These are phyloP conservation scores for Drosophila borealis DNA, from an alignment of 2,888 invertebrate species.

Conservation along the genomic window DNA sequence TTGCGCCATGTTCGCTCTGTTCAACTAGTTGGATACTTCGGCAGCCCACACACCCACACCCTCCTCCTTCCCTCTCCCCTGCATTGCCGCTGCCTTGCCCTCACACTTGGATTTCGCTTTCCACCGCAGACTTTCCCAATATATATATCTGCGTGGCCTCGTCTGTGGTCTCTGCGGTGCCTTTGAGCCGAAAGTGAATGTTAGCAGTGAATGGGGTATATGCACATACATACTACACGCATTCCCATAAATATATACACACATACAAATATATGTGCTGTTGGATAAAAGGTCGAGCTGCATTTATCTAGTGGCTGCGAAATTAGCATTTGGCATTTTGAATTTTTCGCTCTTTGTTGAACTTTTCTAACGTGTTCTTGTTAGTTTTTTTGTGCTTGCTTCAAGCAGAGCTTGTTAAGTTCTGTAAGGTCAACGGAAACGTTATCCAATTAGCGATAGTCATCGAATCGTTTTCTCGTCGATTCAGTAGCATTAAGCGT, in stretches of 20 bases:
- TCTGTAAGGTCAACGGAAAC: constrained; percentile 63
- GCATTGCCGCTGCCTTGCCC: neutral
- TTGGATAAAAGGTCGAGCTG: constrained; percentile 22
- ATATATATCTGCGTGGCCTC: constrained; percentile 43
- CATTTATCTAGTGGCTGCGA: constrained; percentile 57
- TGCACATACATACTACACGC: neutral
- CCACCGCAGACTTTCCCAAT: constrained; percentile 44
- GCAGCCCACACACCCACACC: neutral
- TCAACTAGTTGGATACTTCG: constrained; percentile 63
- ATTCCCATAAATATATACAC: neutral
- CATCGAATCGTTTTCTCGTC: constrained; percentile 45
- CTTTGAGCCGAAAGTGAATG: constrained; percentile 56
- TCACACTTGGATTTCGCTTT: constrained; percentile 57
- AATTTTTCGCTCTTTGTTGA: constrained; percentile 40
- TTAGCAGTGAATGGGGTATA: constrained; percentile 1
- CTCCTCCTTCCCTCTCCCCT: neutral
- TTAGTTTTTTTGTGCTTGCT: constrained; percentile 23
- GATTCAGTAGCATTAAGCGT: constrained; percentile 7
- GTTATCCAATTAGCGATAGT: constrained; percentile 77
- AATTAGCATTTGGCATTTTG: constrained; percentile 74
- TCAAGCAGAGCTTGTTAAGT: constrained; percentile 16
- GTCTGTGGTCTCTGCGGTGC: constrained; percentile 51
- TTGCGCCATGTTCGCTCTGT: constrained; percentile 41
- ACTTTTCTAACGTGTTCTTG: constrained; percentile 40
- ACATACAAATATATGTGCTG: constrained; percentile 8